Evolutionary conservation across 2,888 invertebrate species (phyloP).

Genomic region (Dasypogon diadema): DNA sequence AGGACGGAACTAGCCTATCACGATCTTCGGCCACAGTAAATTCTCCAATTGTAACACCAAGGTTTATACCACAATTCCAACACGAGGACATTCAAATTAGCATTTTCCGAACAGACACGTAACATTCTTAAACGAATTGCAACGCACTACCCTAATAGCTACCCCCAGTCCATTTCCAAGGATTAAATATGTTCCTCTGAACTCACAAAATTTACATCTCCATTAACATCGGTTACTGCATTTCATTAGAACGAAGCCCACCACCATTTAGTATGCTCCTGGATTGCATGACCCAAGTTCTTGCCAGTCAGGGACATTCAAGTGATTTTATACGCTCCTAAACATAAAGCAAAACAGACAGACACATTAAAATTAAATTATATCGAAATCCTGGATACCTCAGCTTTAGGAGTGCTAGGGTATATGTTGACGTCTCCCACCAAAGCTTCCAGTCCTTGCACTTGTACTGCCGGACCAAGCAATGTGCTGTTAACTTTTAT

Average conservation of each 20-base stretch:
- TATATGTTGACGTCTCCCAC: no score
- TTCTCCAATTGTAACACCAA: no score
- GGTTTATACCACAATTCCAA: no score
- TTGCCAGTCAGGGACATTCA: not conserved
- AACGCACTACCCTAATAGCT: not conserved
- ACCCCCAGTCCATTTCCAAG: not conserved
- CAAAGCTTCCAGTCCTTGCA: not conserved
- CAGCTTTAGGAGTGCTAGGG: not conserved
- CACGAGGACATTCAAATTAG: no score
- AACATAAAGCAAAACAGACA: constrained; percentile 28
- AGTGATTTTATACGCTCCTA: not conserved
- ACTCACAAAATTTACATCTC: constrained; percentile 19
- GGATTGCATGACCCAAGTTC: not conserved
- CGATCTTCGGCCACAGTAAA: no score
- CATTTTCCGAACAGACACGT: no score
- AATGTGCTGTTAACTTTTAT: constrained; percentile 17
- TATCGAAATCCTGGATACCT: not conserved
- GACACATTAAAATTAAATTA: constrained; percentile 40
- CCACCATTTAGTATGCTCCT: not conserved
- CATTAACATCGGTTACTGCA: constrained; percentile 28
- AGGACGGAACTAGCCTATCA: no score
- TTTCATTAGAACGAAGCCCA: constrained; percentile 33
- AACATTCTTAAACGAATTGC: not conserved
- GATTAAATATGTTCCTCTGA: not conserved
- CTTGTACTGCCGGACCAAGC: not conserved